Percentiles rank a stretch among this genome's conserved stretches.
Conservation (phyloP, 2,888 invertebrate genomes). For the Ditula angustiorana region DNA sequence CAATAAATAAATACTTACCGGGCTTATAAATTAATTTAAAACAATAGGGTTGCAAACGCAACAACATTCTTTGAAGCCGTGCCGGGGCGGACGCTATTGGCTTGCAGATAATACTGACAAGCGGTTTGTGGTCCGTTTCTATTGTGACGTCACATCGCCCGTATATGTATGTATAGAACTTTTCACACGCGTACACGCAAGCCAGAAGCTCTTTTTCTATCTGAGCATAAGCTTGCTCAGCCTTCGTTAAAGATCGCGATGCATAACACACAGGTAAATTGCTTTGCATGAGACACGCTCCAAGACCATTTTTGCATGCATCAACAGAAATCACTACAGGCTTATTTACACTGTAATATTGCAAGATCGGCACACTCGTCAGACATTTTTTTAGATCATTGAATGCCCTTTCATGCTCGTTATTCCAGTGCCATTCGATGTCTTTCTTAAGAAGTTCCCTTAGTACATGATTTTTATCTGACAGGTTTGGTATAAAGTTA, state of each 20-base stretch:
- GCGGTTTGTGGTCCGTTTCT: constrained; percentile 35
- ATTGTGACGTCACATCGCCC: constrained; percentile 15
- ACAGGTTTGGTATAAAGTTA: constrained; percentile 33
- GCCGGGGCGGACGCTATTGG: constrained; percentile 37
- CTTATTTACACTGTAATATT: constrained; percentile 37
- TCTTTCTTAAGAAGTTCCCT: constrained; percentile 40
- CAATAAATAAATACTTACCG: too few species aligned
- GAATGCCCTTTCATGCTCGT: constrained; percentile 29
- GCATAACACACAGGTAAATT: too few species aligned
- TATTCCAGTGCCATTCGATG: constrained; percentile 37
- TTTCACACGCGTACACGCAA: constrained; percentile 19
- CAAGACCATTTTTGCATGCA: constrained; percentile 40
- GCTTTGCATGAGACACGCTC: constrained; percentile 42
- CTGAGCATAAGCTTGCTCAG: constrained; percentile 6
- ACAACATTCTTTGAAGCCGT: constrained; percentile 39
- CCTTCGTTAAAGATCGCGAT: too few species aligned
- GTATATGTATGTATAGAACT: constrained; percentile 27
- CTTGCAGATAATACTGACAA: constrained; percentile 42
- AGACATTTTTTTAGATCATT: constrained; percentile 29
- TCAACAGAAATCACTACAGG: constrained; percentile 41
- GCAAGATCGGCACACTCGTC: constrained; percentile 28
- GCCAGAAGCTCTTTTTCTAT: constrained; percentile 14
- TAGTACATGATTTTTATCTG: constrained; percentile 31
- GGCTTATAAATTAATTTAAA: too few species aligned
- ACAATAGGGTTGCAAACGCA: constrained; percentile 38